Evolutionary conservation across 2,113 vertebrate genomes (phyloP).

Genomic region (Cephalophus harveyi): DNA sequence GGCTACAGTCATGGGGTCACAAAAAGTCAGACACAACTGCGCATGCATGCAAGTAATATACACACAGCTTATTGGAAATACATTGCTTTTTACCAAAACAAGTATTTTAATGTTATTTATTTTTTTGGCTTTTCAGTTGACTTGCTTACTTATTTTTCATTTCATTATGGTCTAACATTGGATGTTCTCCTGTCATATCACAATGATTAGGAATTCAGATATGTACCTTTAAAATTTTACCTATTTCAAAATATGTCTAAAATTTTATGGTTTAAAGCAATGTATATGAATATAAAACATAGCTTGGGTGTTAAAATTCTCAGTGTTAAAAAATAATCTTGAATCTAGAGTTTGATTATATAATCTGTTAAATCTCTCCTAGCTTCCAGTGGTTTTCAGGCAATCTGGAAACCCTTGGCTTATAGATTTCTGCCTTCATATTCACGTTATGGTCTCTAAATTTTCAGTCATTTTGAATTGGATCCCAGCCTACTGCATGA

Average conservation of each 20-base stretch:
- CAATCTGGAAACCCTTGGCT: neutral
- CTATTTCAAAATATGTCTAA: neutral
- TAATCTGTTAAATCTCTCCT: neutral
- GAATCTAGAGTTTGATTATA: neutral
- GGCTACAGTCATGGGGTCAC: neutral
- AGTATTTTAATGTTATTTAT: neutral
- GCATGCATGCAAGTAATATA: neutral
- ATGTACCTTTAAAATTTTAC: neutral
- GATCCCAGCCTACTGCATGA: neutral
- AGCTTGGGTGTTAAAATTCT: neutral
- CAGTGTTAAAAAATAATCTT: neutral
- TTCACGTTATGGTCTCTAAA: neutral
- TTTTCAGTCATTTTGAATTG: neutral
- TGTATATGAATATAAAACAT: neutral
- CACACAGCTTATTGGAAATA: neutral
- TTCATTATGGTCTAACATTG: neutral
- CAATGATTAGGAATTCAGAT: neutral
- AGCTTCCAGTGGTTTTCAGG: neutral
- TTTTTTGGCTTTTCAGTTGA: neutral
- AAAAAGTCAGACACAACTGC: neutral
- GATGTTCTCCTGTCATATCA: neutral
- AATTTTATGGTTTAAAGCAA: neutral
- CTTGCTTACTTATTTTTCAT: neutral
- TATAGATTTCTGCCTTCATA: neutral
- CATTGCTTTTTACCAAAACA: neutral